Evolutionary conservation across 1,140 invertebrate species (phyloP), one percentile per base, ranked within the genome.

Genomic region (Littorina saxatilis): DNA sequence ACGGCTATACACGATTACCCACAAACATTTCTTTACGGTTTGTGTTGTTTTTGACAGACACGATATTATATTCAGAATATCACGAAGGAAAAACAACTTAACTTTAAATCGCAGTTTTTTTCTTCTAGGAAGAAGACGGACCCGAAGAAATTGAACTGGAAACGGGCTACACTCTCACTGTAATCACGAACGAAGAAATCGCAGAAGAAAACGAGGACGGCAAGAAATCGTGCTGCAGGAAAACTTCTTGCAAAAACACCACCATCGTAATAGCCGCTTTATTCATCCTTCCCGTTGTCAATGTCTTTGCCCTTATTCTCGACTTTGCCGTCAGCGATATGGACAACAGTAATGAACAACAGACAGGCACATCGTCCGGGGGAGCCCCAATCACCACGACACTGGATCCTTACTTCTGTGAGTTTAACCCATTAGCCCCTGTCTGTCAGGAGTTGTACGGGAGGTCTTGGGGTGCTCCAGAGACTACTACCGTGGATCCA

Each of bases 81-180:
- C n/a, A n/a, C n/a, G n/a, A n/a, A n/a, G n/a, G n/a, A n/a, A n/a
- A n/a, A n/a, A n/a, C n/a, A n/a, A n/a, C n/a, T n/a, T n/a, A n/a
- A n/a, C n/a, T n/a, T n/a, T n/a, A n/a, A n/a, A n/a, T n/a, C n/a
- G n/a, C n/a, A n/a, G n/a, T n/a, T n/a, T n/a, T 5, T 9, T 66
- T 66, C 17, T 29, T 15, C 3, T 35, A 68, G 66, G 66, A 68
- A 1, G 66, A 68, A 20, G 66, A 20, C 66, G 66, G 7, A 32
- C 66, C 66, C 37, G 66, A 68, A 40, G 66, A 68, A 68, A 39
- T 68, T 39, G 66, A 68, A 35, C 66, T 68, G 66, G 66, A 40
- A 2, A 68, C 66, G 5, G 66, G 66, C 17, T 32, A 39, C 66
- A 68, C 66, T 17, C 9, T 68, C 29, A 20, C 66, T 4, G 66